Base-by-base conservation (phyloP, 2,797 vertebrate genomes). In the Bucorvus abyssinicus region DNA sequence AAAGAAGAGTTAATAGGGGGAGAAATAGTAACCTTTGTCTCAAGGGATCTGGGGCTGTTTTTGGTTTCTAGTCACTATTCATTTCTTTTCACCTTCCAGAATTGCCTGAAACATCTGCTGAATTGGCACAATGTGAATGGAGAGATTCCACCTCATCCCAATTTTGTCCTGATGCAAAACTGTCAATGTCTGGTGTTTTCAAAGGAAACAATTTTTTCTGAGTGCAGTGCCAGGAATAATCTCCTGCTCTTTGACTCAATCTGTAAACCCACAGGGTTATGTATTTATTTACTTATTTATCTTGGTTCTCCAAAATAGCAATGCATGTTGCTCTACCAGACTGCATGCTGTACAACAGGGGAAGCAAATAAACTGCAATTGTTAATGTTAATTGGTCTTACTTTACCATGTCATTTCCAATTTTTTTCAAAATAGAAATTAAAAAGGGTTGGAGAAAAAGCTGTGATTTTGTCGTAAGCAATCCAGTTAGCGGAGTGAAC, bases 381-480 rank as follows among this genome's bases (percentile, higher is more conserved):
- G 94, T 95, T 97, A 82, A 80, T 75, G 93, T 68, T 97, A 95
- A 97, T 96, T 95, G 95, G 83, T 77, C 96, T 92, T 94, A 93
- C 90, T 96, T 95, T 93, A 93, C 75, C 60, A 69, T 83, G 96
- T 96, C 94, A 95, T 96, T 96, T 92, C 73, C 84, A 92, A 94
- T 96, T 84, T 93, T 96, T 96, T 95, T 94, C 93, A 95, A 94
- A 89, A 95, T 23, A 32, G 74, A 95, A 81, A 97, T 97, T 95
- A 94, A 95, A 92, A 74, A 71, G 88, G 34, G 75, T 50, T 90
- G 86, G 86, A 95, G 65, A 90, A 95, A 94, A 95, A 96, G 90
- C 86, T 94, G 86, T 61, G 90, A 96, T 95, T 95, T 96, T 96
- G 96, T 96, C 96, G 93, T 92, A 94, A 95, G 71, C 95, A 96